Percentiles rank a stretch among this genome's conserved stretches.
Evolutionary conservation across 2,797 vertebrate genomes (phyloP).

Genomic region (Sandelia bainsii): DNA sequence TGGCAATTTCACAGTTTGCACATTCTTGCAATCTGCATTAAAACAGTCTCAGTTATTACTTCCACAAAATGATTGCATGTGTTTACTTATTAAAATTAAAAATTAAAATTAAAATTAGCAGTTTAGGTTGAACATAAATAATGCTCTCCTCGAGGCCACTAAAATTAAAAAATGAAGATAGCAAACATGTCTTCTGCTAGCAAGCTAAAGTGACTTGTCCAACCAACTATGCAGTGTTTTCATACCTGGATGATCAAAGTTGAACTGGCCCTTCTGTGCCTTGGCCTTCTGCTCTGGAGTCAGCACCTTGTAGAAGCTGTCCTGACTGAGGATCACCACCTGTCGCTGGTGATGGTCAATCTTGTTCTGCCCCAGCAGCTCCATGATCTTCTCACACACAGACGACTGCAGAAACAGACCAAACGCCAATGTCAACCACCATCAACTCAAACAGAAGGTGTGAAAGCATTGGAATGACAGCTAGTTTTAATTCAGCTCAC

Average conservation of each 20-base stretch:
- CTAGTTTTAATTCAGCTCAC: background rate
- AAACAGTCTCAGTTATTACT: background rate
- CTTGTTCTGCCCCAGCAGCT: conserved; percentile 96
- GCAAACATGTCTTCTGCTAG: background rate
- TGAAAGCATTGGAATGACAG: background rate
- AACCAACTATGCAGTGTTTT: background rate
- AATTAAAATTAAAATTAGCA: no score
- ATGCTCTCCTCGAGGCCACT: background rate
- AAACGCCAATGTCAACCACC: background rate
- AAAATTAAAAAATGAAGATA: no score
- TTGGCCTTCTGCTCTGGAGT: conserved; percentile 96
- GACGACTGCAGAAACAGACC: conserved; percentile 86
- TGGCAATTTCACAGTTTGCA: background rate
- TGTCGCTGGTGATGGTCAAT: conserved; percentile 95
- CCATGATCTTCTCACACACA: conserved; percentile 96
- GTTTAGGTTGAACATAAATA: background rate
- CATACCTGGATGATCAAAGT: conserved; percentile 98
- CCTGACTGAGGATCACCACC: conserved; percentile 96
- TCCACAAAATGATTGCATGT: background rate
- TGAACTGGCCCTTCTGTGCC: conserved; percentile 95
- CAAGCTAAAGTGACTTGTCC: background rate
- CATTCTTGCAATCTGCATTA: background rate
- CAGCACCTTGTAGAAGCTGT: conserved; percentile 97
- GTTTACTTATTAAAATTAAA: no score
- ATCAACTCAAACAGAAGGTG: background rate